phyloP scores from a whole-genome alignment of 2,113 vertebrate genomes.

The Phocoena phocoena region DNA sequence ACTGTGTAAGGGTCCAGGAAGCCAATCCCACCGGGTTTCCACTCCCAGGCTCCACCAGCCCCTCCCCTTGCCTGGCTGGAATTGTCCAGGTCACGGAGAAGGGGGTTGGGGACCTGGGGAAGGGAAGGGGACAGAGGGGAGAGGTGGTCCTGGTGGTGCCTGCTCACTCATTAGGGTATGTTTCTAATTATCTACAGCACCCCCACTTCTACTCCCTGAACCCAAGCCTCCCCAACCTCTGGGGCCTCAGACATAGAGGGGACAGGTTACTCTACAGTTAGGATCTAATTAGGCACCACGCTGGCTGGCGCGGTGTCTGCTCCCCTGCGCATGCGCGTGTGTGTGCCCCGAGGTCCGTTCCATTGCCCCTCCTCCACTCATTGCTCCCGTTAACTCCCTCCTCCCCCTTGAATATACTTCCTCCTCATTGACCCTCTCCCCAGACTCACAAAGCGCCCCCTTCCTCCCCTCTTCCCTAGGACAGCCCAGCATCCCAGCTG shows the following conservation, averaged over 20 bases:
- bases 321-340: rapidly evolving
- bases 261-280: not conserved
- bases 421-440: not conserved
- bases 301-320: not conserved
- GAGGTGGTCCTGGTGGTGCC: conserved; percentile 44
- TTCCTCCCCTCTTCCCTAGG: not conserved
- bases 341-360: not conserved
- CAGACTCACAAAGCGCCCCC: not conserved
- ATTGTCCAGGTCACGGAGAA: not conserved
- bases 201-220: conserved; percentile 20
- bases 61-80: not conserved
- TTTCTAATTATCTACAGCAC: conserved; percentile 64
- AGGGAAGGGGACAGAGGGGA: not conserved
- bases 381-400: not conserved
- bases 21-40: not conserved
- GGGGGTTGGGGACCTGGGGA: not conserved
- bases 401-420: not conserved
- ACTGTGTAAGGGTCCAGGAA: conserved; percentile 45
- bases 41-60: not conserved
- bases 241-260: not conserved
- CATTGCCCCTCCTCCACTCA: not conserved
- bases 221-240: conserved; percentile 15
- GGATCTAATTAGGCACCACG: conserved; percentile 31
- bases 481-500: not conserved
- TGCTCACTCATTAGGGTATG: conserved; percentile 9